Evolutionary conservation across 2,113 vertebrate species (phyloP).

Genomic region (Platysternon megacephalum): DNA sequence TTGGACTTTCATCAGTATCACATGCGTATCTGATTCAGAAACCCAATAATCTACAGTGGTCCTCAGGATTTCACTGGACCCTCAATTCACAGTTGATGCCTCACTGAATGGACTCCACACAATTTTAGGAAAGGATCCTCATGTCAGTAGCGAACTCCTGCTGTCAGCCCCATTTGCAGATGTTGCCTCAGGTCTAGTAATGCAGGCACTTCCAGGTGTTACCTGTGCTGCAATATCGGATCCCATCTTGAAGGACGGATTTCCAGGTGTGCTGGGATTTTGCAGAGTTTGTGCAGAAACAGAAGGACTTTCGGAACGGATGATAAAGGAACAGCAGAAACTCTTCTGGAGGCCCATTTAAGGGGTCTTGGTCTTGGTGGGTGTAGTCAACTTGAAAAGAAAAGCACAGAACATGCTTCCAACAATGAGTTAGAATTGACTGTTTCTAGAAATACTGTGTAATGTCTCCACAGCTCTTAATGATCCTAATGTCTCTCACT

Average conservation of each 20-base stretch:
- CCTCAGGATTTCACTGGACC: neutral
- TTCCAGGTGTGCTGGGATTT: constrained; percentile 33
- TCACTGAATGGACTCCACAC: neutral
- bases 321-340: constrained; percentile 65
- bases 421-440: neutral
- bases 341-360: neutral
- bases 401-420: neutral
- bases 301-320: constrained; percentile 53
- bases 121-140: neutral
- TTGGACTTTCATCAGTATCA: neutral
- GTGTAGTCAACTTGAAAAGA: neutral
- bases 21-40: neutral
- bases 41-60: neutral
- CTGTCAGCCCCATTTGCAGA: neutral
- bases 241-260: constrained; percentile 37
- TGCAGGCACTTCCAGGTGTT: neutral
- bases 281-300: neutral
- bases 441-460: neutral
- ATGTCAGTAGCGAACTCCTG: neutral
- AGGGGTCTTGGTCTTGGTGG: neutral
- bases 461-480: neutral
- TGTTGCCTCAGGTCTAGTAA: neutral
- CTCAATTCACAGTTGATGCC: neutral
- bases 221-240: constrained; percentile 65
- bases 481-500: fast-evolving